Evolutionary conservation across 2,888 invertebrate genomes (phyloP).

Genomic region (Hirtodrosophila alboralis): DNA sequence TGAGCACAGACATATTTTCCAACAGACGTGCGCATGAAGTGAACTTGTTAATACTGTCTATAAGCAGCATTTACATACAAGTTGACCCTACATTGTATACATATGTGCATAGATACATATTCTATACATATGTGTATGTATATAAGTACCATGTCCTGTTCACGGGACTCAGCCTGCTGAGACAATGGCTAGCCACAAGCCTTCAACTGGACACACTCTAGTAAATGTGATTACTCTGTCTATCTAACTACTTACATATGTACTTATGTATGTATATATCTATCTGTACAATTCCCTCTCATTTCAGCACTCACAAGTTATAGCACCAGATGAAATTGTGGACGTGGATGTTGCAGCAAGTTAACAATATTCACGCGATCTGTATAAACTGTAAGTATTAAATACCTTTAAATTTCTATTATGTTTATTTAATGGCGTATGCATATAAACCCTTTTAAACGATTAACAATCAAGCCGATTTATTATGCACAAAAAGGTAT

Average conservation of each 20-base stretch:
- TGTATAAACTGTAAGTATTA: slow-evolving; percentile 13
- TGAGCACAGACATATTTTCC: slow-evolving; percentile 42
- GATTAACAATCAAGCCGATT: too few relatives aligned
- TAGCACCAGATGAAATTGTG: slow-evolving; percentile 22
- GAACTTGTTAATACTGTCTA: slow-evolving; percentile 74
- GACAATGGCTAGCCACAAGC: slow-evolving; percentile 33
- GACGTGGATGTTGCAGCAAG: slow-evolving; percentile 1
- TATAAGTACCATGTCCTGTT: slow-evolving; percentile 42
- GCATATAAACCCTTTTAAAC: too few relatives aligned
- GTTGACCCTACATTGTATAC: slow-evolving; percentile 58
- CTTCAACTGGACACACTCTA: slow-evolving; percentile 50
- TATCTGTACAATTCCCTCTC: background rate
- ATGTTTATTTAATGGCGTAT: too few relatives aligned
- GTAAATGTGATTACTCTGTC: slow-evolving; percentile 48
- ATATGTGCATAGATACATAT: slow-evolving; percentile 3
- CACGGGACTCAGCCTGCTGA: slow-evolving; percentile 18
- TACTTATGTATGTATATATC: slow-evolving; percentile 11
- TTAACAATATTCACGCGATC: slow-evolving; percentile 6
- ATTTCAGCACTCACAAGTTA: background rate
- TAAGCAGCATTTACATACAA: slow-evolving; percentile 72
- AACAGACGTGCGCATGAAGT: slow-evolving; percentile 55
- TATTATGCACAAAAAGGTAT: too few relatives aligned
- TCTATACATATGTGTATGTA: background rate
- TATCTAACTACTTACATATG: slow-evolving; percentile 16
- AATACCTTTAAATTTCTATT: background rate